Base-by-base conservation (phyloP, 2,797 vertebrate species). In the Balearica regulorum region DNA sequence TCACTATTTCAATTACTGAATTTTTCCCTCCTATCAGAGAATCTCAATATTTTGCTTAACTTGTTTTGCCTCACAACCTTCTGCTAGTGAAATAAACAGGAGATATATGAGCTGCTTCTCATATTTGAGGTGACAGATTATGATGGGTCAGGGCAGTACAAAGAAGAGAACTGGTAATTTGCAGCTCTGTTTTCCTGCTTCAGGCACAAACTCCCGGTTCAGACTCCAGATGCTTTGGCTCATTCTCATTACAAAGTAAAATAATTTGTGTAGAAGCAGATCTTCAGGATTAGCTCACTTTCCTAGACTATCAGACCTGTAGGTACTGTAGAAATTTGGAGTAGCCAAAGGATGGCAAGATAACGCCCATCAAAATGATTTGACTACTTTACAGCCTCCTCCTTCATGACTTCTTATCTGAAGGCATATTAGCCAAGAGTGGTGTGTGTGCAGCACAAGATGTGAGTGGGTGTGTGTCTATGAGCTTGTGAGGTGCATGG, bases 401-500 rank as follows among this genome's bases (percentile, higher is more conserved):
- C 58, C 43, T 69, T 69, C 28, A 21, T 0, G 2, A 46, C 33
- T 65, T 83, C 57, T 57, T 79, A 51, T 13, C 21, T 39, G 58
- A 83, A 83, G 13, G 7, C 22, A 2, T 41, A 60, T 60, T 81
- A 72, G 49, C 18, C 24, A 66, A 73, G 71, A 3, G 8, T 19
- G 25, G 9, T 61, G 15, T 37, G 33, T 25, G 12, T n/a, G n/a
- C 49, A 54, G 68, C 20, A 41, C 5, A 68, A 72, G 51, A 61
- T 46, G 24, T 39, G 54, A 84, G 43, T 28, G 35, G 18, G 18
- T 43, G 21, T 37, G 25, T 11, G 43, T 65, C 73, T 90, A 5
- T 11, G 4, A 1, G 37, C 41, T 55, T 31, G 9, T 1, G 2
- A 69, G 11, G 18, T 21, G 28, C 1, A 1, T n/a, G 54, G 58